Evolutionary conservation across 2,888 invertebrate species (phyloP), one percentile per base, ranked within the genome.

Genomic region (Mantis religiosa): DNA sequence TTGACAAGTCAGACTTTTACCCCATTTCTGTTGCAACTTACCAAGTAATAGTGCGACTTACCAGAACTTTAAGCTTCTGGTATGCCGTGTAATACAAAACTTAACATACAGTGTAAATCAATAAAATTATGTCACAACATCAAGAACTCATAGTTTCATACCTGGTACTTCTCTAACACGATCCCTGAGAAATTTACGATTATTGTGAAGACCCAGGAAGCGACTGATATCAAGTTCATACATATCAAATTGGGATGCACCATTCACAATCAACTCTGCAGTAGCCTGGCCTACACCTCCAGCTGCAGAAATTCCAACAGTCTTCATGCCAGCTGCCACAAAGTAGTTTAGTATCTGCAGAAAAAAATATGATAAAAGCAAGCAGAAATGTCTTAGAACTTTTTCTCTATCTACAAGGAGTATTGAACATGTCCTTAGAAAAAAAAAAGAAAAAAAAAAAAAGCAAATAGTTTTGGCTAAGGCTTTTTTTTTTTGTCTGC

Each of bases 241-340:
- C 94, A 98, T 95, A 92, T 99, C 98, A 91, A 97, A 94, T 47
- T 96, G 95, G 0, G 98, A 96, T 90, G 96, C 95, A 0, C 97
- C 97, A 90, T 97, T 96, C 0, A 97, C 95, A 84, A 99, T 98
- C 92, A 97, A 95, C 93, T 99, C 98, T 0, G 97, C 97, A 0
- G 98, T 96, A 1, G 97, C 96, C 91, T 97, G 95, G 0, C 99
- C 99, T n/a, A 99, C 97, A 7, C 99, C 99, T 0, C 98, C 99
- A 0, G 98, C 98, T 14, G 98, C 97, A 1, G 98, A 97, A 85
- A 99, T 97, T n/a, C 99, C 99, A 54, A 98, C 97, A 0, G 98
- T 98, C 94, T 98, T 98, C 97, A 99, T 98, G 3, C 99, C 99
- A 82, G 98, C 98, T 0, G 99, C 98, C 83, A 99, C 96, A 92